These are phyloP conservation scores for Merops nubicus DNA, from an alignment of 2,113 vertebrate species.

Conservation along the genomic window DNA sequence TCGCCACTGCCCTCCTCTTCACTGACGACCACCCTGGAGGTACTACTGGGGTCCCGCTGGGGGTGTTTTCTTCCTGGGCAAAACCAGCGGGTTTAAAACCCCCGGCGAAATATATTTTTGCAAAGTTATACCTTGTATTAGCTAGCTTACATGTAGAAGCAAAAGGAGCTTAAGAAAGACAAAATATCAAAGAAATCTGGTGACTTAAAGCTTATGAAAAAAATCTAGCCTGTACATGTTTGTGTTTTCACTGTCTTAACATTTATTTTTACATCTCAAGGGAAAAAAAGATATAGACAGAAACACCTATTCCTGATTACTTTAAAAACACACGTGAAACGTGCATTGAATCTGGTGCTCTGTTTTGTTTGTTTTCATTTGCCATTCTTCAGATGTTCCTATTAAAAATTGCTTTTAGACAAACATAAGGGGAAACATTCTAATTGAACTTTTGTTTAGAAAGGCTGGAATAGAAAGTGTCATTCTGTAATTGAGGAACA, in stretches of 20 bases:
- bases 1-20: too few relatives aligned
- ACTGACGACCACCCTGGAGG: too few relatives aligned
- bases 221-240: accelerated
- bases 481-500: neutral
- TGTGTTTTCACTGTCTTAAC: neutral
- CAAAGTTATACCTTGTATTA: too few relatives aligned
- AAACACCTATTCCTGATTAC: neutral
- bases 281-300: neutral
- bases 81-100: too few relatives aligned
- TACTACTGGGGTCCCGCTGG: too few relatives aligned
- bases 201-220: neutral
- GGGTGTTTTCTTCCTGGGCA: too few relatives aligned
- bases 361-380: neutral
- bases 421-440: neutral
- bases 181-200: neutral
- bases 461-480: neutral
- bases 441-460: neutral
- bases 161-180: neutral
- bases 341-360: neutral
- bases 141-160: neutral
- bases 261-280: neutral
- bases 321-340: neutral
- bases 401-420: neutral
- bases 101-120: too few relatives aligned
- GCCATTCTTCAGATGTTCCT: neutral